Base-by-base conservation (phyloP, 2,113 vertebrate genomes). In the Solea senegalensis region DNA sequence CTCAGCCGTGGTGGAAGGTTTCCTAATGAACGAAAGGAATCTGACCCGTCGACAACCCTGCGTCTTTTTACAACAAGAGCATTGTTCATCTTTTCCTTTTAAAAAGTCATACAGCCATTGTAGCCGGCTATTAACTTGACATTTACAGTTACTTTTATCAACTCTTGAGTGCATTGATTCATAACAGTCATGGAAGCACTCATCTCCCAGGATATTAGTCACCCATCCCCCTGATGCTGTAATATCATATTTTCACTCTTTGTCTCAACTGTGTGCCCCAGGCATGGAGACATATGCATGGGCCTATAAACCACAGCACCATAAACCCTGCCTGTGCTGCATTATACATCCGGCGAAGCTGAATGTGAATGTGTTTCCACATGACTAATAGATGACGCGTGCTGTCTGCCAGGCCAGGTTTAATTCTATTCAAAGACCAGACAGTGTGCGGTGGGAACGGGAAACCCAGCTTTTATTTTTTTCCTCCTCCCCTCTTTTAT, bases 81-180 rank as follows among this genome's bases (percentile, higher is more conserved):
- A 89, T 90, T 91, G 90, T 91, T 88, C 86, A 89, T 90, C 78
- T 85, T 85, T 85, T 80, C 70, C 88, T 89, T 88, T 91, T 85
- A 92, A 88, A 21, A 85, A 81, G 69, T 81, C 62, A 76, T 81
- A 68, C 65, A 49, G 63, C 63, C 77, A 73, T 62, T 72, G 71
- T 75, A 79, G 80, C 60, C 62, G 21, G 78, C 82, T 81, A 86
- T 90, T 90, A 89, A 89, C 81, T 80, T 88, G 87, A 91, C 85
- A 79, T 91, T 91, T 88, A 90, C 82, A 74, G 80, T 86, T 81
- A 69, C 1, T 90, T 90, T 89, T 89, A 91, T 88, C 75, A 69
- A 84, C 83, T 85, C 82, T 76, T 72, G 74, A 88, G 89, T 83
- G 78, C 86, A 84, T 87, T 90, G 89, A 91, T 89, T 91, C 88